A percentile compares a stretch with the other conserved stretches of the same genome.
phyloP scores from a whole-genome alignment of 2,113 vertebrate genomes.

The Brachyistius frenatus region DNA sequence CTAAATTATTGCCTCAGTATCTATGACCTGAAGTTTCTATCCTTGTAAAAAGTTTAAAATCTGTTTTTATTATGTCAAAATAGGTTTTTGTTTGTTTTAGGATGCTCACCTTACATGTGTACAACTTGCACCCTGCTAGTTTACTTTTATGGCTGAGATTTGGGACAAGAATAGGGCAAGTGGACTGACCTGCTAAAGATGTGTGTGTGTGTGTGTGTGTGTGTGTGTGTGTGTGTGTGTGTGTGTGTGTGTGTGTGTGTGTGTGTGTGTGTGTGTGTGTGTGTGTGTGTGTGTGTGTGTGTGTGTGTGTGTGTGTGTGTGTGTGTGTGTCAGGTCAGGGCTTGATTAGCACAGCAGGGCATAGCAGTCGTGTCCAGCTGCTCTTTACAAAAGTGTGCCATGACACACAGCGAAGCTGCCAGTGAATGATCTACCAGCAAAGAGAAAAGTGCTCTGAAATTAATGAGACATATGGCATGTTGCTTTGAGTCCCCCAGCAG shows the following conservation, averaged over 20 bases:
- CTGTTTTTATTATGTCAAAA: neutral
- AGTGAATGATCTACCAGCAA: conserved; percentile 46
- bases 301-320: conserved; percentile 28
- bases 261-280: conserved; percentile 30
- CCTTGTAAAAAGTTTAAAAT: no score
- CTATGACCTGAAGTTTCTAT: neutral
- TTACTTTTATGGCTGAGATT: neutral
- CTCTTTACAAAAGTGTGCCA: conserved; percentile 59
- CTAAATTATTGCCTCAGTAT: no score
- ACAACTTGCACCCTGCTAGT: neutral
- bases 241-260: conserved; percentile 31
- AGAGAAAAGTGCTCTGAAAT: conserved; percentile 34
- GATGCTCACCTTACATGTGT: neutral
- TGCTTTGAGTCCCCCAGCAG: conserved; percentile 45
- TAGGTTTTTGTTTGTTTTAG: neutral
- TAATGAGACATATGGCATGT: conserved; percentile 51
- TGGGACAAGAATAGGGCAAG: conserved; percentile 1
- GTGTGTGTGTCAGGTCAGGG: conserved; percentile 42
- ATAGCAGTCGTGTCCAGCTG: conserved; percentile 57
- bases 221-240: conserved; percentile 31
- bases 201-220: conserved; percentile 20
- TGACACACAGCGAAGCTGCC: conserved; percentile 51
- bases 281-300: conserved; percentile 30
- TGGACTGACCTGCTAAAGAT: conserved; percentile 2
- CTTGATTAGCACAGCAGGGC: conserved; percentile 59